Percentiles rank a stretch among this genome's conserved stretches.
phyloP scores from a whole-genome alignment of 2,797 vertebrate genomes.

The Masticophis lateralis region DNA sequence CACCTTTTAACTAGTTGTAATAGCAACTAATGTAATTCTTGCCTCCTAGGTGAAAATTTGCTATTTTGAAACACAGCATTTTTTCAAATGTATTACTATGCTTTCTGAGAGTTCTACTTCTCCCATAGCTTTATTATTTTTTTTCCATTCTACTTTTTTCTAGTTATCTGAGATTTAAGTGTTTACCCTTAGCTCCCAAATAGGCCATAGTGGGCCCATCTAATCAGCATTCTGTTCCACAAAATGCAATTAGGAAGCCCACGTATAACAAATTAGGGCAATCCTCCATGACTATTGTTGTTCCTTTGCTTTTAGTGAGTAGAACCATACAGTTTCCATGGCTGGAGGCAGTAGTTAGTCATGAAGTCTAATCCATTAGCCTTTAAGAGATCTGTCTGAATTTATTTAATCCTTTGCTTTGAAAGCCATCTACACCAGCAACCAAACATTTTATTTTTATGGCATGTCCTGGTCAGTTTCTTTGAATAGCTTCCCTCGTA shows the following conservation, averaged over 20 bases:
- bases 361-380: not conserved
- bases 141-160: not conserved
- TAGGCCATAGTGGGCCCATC: not conserved
- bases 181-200: not conserved
- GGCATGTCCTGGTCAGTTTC: not conserved
- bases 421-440: not conserved
- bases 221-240: not conserved
- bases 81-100: not conserved
- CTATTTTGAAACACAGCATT: not conserved
- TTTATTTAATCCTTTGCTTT: not conserved
- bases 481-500: not conserved
- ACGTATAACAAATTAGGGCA: not conserved
- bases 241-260: not conserved
- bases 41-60: not conserved
- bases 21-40: not conserved
- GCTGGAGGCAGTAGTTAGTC: not conserved
- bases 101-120: not conserved
- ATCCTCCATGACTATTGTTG: not conserved
- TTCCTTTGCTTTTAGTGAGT: not conserved
- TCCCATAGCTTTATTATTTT: not conserved
- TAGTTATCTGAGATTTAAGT: not conserved
- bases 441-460: not conserved
- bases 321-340: not conserved
- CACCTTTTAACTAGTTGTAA: not conserved
- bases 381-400: not conserved